Evolutionary conservation across 2,113 vertebrate genomes (phyloP).

Genomic region (Sigmodon hispidus): DNA sequence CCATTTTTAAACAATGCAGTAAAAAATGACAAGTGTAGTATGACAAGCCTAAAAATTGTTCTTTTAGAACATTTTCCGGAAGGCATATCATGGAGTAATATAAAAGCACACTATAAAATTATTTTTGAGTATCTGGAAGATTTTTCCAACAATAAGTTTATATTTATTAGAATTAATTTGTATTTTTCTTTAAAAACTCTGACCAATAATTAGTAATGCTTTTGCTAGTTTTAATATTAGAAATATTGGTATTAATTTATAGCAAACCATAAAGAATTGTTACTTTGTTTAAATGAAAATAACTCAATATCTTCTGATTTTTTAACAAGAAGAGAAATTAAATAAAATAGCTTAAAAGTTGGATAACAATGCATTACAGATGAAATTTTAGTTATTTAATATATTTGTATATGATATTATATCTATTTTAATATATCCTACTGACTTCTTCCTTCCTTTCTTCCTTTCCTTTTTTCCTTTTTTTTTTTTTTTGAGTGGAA

Average conservation of each 20-base stretch:
- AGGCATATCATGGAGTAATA: conserved; percentile 51
- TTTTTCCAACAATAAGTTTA: conserved; percentile 42
- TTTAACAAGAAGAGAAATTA: background rate
- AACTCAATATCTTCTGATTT: background rate
- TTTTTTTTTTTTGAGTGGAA: background rate
- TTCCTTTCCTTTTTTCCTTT: no score
- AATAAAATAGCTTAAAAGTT: background rate
- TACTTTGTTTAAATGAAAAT: background rate
- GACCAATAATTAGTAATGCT: background rate
- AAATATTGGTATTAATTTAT: background rate
- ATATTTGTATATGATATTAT: background rate
- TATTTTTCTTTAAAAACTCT: conserved; percentile 17
- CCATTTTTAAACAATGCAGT: conserved; percentile 31
- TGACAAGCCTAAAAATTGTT: conserved; percentile 62
- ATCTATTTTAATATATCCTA: background rate
- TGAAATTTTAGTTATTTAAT: background rate
- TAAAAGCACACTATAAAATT: conserved; percentile 56
- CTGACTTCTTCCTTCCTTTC: no score
- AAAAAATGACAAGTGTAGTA: conserved; percentile 44
- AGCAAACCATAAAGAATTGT: background rate
- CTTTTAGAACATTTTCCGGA: conserved; percentile 57
- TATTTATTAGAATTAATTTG: conserved; percentile 32
- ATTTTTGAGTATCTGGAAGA: conserved; percentile 50
- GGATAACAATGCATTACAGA: background rate
- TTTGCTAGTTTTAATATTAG: conserved; percentile 2